These are phyloP conservation scores for Bombus confusus DNA, from an alignment of 1,140 invertebrate genomes.

Conservation along the genomic window DNA sequence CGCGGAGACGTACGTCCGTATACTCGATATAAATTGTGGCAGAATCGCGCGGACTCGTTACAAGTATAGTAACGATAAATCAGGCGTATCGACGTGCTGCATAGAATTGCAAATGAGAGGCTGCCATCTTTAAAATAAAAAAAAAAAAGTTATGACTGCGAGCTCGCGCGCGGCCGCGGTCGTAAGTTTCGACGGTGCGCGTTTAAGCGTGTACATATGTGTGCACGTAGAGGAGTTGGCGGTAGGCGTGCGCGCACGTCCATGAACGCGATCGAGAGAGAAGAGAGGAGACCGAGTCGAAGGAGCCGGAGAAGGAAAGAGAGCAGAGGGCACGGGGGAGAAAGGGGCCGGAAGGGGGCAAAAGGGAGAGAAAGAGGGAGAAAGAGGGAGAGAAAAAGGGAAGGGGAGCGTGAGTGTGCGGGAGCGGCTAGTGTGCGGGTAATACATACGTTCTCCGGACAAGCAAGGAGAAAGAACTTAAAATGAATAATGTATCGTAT, in stretches of 20 bases:
- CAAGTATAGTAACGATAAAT: conserved; percentile 82
- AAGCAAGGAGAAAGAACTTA: conserved; percentile 81
- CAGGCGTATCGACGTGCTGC: conserved; percentile 81
- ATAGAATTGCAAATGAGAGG: conserved; percentile 82
- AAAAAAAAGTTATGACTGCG: conserved; percentile 70
- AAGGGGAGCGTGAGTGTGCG: background rate
- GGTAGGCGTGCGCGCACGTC: conserved; percentile 33
- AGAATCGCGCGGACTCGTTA: conserved; percentile 68
- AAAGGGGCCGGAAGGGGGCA: conserved; percentile 4
- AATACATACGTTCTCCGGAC: conserved; percentile 74
- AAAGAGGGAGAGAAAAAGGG: background rate
- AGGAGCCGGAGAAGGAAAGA: conserved; percentile 19
- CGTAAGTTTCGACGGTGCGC: conserved; percentile 46
- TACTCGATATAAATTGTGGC: conserved; percentile 74
- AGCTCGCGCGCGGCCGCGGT: conserved; percentile 49
- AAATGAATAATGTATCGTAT: conserved; percentile 84
- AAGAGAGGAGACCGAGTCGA: conserved; percentile 13
- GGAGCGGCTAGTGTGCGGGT: conserved; percentile 49
- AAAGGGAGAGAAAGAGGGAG: background rate
- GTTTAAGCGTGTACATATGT: conserved; percentile 35
- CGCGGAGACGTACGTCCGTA: conserved; percentile 13
- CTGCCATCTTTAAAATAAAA: conserved; percentile 81
- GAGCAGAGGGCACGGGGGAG: background rate
- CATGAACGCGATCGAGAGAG: conserved; percentile 47
- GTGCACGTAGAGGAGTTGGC: background rate